phyloP scores from a whole-genome alignment of 2,888 invertebrate species.

The Branchinecta sandiegonensis region DNA sequence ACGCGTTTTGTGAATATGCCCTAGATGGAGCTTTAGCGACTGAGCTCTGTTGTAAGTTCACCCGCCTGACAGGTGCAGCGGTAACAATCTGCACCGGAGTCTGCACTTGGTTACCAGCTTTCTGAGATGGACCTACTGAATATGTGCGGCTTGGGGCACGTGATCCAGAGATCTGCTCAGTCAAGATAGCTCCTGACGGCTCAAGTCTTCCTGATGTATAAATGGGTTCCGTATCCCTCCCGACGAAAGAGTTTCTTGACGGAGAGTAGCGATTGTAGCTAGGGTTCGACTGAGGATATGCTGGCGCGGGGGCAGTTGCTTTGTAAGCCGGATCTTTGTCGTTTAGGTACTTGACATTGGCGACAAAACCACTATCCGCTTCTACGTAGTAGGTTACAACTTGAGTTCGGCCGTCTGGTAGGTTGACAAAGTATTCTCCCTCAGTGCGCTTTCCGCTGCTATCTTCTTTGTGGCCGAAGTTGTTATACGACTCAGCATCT shows the following conservation, averaged over 20 bases:
- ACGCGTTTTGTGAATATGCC: not conserved
- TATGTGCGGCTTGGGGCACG: not conserved
- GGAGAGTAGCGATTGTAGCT: not conserved
- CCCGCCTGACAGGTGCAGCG: not conserved
- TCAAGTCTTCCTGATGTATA: not conserved
- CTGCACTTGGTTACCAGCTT: no score
- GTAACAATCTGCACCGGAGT: no score
- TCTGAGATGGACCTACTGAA: not conserved
- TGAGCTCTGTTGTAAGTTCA: not conserved
- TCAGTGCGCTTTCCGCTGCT: constrained; percentile 47
- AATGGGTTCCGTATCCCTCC: not conserved
- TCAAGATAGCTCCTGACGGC: not conserved
- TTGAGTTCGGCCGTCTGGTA: constrained; percentile 51
- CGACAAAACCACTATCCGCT: constrained; percentile 52
- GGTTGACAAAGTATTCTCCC: constrained; percentile 51
- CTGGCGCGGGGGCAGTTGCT: not conserved
- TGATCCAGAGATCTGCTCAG: not conserved
- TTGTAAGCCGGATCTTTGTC: constrained; percentile 34
- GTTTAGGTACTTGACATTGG: constrained; percentile 47
- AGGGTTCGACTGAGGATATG: not conserved
- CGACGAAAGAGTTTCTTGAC: no score
- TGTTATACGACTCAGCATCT: constrained; percentile 50
- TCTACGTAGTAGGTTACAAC: constrained; percentile 45
- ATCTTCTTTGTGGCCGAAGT: constrained; percentile 50
- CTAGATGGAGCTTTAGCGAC: not conserved